Evolutionary conservation across 1,140 invertebrate species (phyloP), one percentile per base, ranked within the genome.

Genomic region (Thalassaphorura encarpata): DNA sequence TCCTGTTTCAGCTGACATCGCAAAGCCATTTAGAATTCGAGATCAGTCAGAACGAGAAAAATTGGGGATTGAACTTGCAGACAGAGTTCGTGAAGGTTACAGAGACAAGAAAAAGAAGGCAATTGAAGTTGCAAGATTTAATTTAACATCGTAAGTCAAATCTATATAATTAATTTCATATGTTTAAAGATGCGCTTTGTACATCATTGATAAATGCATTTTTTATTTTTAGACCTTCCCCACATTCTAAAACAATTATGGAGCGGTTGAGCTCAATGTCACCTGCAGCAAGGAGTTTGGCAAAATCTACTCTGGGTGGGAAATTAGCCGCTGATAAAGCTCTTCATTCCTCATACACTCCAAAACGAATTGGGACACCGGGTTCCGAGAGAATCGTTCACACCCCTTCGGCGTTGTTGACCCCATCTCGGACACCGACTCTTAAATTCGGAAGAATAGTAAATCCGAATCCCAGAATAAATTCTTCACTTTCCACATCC

Each of bases 181-280:
- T 51, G 41, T 18, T 15, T 41, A 39, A 16, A 33, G 29, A 56
- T 40, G 33, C 46, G 31, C n/a, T n/a, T 23, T 21, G 15, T 15
- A 26, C 23, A 48, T 15, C 26, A 40, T 36, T 51, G 4, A 15
- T 39, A 26, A 52, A 40, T 39, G 8, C 21, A n/a, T n/a, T n/a
- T 81, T 81, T 3, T 76, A 28, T 65, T 62, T 66, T 41, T 45
- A 67, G 66, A 2, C 66, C 63, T 27, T 66, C 67, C n/a, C 66
- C 69, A 39, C 27, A 61, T 21, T 51, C 65, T 4, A 67, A 52
- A 49, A 64, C 66, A 15, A 55, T 81, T 23, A 78, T 84, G 18
- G 88, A 95, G 56, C 76, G 89, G 28, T 69, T 97, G 28, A 83
- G 81, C 21, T 83, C 82, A 39, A 93, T 98, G 88, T 97, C 93